phyloP scores from a whole-genome alignment of 2,888 invertebrate genomes.

The Tenthredo livida region DNA sequence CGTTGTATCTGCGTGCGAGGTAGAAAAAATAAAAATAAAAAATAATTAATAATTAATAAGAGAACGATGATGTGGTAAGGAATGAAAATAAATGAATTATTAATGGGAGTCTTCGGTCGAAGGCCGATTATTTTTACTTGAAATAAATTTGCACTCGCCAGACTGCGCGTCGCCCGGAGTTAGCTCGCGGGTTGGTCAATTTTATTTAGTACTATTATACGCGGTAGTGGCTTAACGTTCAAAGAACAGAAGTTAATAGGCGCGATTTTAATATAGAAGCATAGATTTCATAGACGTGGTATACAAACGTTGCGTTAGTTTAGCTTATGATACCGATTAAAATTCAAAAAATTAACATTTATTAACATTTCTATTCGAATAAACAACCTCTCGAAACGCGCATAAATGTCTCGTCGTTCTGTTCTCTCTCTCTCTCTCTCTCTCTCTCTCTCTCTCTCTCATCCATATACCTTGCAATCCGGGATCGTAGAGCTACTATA shows the following conservation, averaged over 20 bases:
- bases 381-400: slow-evolving; percentile 39
- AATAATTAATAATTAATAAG: background rate
- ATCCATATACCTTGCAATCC: background rate
- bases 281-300: background rate
- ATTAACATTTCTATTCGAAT: slow-evolving; percentile 43
- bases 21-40: background rate
- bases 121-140: slow-evolving; percentile 30
- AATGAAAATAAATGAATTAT: slow-evolving; percentile 28
- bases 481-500: slow-evolving; percentile 42
- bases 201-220: slow-evolving; percentile 11
- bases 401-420: slow-evolving; percentile 39
- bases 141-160: slow-evolving; percentile 49
- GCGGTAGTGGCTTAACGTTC: background rate
- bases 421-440: slow-evolving; percentile 8
- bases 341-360: slow-evolving; percentile 43
- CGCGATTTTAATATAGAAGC: background rate
- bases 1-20: background rate
- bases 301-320: background rate
- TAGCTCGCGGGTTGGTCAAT: slow-evolving; percentile 37
- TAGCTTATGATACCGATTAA: slow-evolving; percentile 20
- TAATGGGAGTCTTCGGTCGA: slow-evolving; percentile 8
- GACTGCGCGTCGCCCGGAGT: slow-evolving; percentile 46
- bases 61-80: background rate
- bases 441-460: slow-evolving; percentile 12
- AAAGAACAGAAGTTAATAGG: background rate